Conservation (phyloP, 2,797 vertebrate genomes). For the Miichthys miiuy region DNA sequence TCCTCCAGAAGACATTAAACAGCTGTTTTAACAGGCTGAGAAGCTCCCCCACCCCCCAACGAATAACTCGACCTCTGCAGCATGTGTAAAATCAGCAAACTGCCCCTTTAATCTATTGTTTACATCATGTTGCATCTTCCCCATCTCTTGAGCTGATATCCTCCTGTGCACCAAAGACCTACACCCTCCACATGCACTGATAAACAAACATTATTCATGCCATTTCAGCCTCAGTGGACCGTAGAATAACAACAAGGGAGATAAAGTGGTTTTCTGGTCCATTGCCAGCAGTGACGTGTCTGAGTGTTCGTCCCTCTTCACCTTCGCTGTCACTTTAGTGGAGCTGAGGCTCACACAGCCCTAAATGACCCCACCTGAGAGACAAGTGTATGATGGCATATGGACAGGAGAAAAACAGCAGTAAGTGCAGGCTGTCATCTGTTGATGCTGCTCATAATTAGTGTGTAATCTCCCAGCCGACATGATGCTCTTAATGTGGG, state of each 20-base stretch:
- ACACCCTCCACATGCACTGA: constrained; percentile 31
- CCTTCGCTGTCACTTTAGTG: constrained; percentile 71
- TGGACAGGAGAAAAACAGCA: constrained; percentile 45
- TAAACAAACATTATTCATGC: constrained; percentile 62
- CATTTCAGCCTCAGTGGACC: constrained; percentile 51
- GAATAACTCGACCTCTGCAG: not conserved
- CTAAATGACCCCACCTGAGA: constrained; percentile 65
- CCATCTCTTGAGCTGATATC: constrained; percentile 14
- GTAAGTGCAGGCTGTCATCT: constrained; percentile 55
- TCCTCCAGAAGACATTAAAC: not conserved
- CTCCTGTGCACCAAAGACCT: constrained; percentile 28
- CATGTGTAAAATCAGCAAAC: not conserved
- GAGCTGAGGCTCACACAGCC: constrained; percentile 33
- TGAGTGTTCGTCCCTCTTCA: constrained; percentile 64
- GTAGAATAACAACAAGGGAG: constrained; percentile 60
- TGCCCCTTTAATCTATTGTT: constrained; percentile 13
- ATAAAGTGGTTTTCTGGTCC: constrained; percentile 77
- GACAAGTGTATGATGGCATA: constrained; percentile 50
- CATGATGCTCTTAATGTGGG: constrained; percentile 49
- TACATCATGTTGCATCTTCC: not conserved
- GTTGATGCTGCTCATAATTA: constrained; percentile 60
- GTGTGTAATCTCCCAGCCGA: constrained; percentile 56
- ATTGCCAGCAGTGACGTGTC: constrained; percentile 65
- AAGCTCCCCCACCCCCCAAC: not conserved
- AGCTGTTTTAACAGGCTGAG: not conserved